Percentiles rank a stretch among this genome's conserved stretches.
These are phyloP conservation scores for Hemistola chrysoprasaria DNA, from an alignment of 2,888 invertebrate genomes.

Conservation along the genomic window DNA sequence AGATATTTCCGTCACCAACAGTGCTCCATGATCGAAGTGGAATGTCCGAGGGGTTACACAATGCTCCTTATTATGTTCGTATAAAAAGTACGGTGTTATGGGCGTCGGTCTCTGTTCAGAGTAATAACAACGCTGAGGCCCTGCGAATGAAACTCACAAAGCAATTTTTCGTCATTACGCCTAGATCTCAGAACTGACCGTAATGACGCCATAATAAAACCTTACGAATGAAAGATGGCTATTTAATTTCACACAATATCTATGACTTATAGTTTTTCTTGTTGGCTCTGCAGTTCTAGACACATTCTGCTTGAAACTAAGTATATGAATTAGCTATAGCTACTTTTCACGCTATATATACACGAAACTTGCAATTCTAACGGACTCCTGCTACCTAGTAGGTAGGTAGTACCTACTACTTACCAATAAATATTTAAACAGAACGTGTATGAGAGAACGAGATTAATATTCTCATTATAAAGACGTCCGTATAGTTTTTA, in stretches of 20 bases:
- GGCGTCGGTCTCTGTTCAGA: constrained; percentile 12
- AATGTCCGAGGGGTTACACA: no score
- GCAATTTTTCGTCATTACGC: constrained; percentile 40
- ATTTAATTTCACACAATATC: constrained; percentile 7
- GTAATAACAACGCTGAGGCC: constrained; percentile 21
- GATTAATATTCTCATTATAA: constrained; percentile 57
- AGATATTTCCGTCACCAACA: no score
- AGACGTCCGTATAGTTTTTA: constrained; percentile 47
- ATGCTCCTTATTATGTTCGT: no score
- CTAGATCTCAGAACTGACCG: constrained; percentile 32
- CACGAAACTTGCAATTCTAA: not conserved
- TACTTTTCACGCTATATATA: constrained; percentile 7
- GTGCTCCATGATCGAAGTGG: no score
- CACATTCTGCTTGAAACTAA: constrained; percentile 1
- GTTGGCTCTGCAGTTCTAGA: constrained; percentile 2
- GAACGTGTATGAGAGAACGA: constrained; percentile 20
- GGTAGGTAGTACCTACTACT: no score
- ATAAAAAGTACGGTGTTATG: not conserved
- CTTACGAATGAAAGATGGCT: constrained; percentile 34
- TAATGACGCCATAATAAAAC: constrained; percentile 40
- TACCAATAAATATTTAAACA: constrained; percentile 13
- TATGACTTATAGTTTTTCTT: constrained; percentile 1
- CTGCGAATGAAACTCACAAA: constrained; percentile 25
- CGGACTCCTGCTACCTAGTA: constrained; percentile 9
- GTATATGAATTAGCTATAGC: constrained; percentile 9